A percentile compares a stretch with the other conserved stretches of the same genome.
These are phyloP conservation scores for Caenorhabditis sp. DNA, from an alignment of 2,888 invertebrate genomes.

Conservation along the genomic window DNA sequence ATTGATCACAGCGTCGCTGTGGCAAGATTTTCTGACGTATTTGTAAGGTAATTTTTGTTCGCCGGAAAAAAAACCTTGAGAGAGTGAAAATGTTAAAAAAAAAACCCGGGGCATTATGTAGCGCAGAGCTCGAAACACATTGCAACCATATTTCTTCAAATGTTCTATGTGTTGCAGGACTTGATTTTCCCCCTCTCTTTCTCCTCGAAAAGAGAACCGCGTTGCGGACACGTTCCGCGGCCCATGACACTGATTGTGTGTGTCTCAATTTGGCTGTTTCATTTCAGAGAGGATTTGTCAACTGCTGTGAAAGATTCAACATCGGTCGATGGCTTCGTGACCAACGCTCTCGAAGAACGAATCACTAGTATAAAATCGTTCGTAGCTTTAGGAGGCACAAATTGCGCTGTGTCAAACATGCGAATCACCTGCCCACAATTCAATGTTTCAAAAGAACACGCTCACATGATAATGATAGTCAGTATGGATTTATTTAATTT, in stretches of 20 bases:
- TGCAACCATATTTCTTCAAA: too few species aligned
- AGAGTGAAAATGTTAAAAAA: too few species aligned
- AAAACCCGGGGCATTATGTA: too few species aligned
- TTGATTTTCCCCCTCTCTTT: too few species aligned
- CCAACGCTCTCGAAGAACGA: conserved; percentile 40
- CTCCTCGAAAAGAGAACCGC: too few species aligned
- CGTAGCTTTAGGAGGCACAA: conserved; percentile 25
- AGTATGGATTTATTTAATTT: conserved; percentile 38
- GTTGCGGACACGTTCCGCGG: too few species aligned
- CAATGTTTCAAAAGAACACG: conserved; percentile 50
- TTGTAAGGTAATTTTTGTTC: conserved; percentile 31
- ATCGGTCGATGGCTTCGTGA: conserved; percentile 47
- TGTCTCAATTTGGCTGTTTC: too few species aligned
- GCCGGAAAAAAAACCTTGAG: too few species aligned
- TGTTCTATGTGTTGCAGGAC: too few species aligned
- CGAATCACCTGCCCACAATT: conserved; percentile 43
- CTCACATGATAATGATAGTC: conserved; percentile 46
- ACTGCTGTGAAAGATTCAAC: conserved; percentile 45
- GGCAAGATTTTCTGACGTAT: conserved; percentile 47
- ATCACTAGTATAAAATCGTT: conserved; percentile 31
- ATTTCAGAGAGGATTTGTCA: conserved; percentile 40
- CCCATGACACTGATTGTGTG: too few species aligned
- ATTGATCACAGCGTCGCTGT: conserved; percentile 26
- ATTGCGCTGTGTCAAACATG: conserved; percentile 35
- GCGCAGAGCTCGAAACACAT: too few species aligned